phyloP scores from a whole-genome alignment of 2,113 vertebrate species.

The Petroica traversi region DNA sequence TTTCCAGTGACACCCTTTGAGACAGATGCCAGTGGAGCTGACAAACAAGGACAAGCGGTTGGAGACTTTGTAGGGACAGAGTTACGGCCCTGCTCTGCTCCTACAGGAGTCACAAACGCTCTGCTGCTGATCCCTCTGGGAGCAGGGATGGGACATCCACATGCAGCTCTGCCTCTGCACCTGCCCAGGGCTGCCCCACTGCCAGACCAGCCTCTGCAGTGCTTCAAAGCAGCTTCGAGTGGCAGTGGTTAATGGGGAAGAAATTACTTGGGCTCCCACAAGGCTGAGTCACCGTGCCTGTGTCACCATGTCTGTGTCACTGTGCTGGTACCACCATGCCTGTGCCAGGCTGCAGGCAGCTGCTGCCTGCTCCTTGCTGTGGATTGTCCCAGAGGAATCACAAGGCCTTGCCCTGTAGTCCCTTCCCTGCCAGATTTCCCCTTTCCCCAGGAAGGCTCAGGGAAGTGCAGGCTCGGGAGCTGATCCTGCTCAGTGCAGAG shows the following conservation, averaged over 20 bases:
- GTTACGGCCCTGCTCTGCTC: accelerated
- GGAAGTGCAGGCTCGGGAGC: neutral
- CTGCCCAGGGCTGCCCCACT: neutral
- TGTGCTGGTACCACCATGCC: neutral
- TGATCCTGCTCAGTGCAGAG: neutral
- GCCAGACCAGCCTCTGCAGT: neutral
- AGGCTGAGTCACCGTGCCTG: neutral
- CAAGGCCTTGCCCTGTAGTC: accelerated
- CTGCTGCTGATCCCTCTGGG: neutral
- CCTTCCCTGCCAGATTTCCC: neutral
- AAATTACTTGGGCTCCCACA: neutral
- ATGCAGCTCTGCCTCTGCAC: neutral
- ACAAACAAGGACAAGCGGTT: neutral
- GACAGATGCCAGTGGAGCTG: neutral
- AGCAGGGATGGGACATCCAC: neutral
- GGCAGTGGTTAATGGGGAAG: neutral
- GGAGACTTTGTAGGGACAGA: neutral
- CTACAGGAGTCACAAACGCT: neutral
- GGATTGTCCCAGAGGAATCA: accelerated
- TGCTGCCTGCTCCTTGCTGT: accelerated
- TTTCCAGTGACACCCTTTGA: neutral
- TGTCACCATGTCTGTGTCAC: accelerated
- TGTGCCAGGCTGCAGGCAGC: neutral
- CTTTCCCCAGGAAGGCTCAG: neutral
- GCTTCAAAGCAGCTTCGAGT: neutral